Base-by-base conservation (phyloP, 2,797 vertebrate species). In the Trematomus bernacchii region DNA sequence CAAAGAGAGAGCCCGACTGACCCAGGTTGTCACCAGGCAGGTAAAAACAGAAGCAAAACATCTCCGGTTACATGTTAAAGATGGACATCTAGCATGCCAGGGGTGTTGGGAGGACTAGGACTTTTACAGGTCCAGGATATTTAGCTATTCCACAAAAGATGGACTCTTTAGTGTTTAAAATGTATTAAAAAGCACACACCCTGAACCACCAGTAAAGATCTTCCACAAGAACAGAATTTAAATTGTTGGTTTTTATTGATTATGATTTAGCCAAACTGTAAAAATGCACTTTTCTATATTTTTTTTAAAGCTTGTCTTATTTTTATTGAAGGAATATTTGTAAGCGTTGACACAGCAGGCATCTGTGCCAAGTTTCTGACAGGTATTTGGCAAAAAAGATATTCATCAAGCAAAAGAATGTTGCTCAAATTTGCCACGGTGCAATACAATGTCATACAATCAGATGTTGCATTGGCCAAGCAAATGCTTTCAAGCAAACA, bases 1-100 rank as follows among this genome's bases (percentile, higher is more conserved):
- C 67, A 73, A 50, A 66, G 76, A 84, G 85, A 89, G 84, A 57
- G 48, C 59, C 79, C 10, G 70, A 19, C 83, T 64, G 80, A 73
- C 72, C 76, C 0, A 59, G 57, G 67, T 37, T 52, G 71, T 87
- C 66, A 59, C 80, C 79, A 33, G 33, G 73, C 85, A 90, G 89
- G 89, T 91, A 88, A 90, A 92, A 91, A 91, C 84, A 87, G 86
- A 87, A 88, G 89, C 83, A 76, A 47, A 44, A 48, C 27, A 33
- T 87, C 79, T 93, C 88, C 63, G 53, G 75, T 91, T 89, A 80
- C 84, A 70, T 16, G 2, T 78, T 76, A 60, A 62, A 71, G 59
- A 75, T 57, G 52, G 51, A 73, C 67, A 30, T 59, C 46, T 6
- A 55, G 68, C 60, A 59, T 69, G 71, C 40, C 40, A 42, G 1